These are phyloP conservation scores for Scaptodrosophila latifasciaeformis DNA, from an alignment of 2,888 invertebrate genomes.

Conservation along the genomic window DNA sequence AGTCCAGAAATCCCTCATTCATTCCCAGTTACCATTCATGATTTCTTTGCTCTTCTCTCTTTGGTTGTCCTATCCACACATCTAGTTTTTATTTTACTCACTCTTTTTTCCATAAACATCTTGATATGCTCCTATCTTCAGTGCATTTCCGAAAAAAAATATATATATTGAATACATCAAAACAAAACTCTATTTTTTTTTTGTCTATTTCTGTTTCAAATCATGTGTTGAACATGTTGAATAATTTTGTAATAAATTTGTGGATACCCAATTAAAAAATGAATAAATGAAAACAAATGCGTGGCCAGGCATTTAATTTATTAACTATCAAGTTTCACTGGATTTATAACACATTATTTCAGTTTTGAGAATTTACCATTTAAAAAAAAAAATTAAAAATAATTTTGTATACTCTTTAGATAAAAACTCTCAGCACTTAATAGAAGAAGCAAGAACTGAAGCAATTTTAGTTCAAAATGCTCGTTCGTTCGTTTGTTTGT, in stretches of 20 bases:
- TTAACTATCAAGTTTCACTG: conserved; percentile 37
- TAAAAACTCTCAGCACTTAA: conserved; percentile 23
- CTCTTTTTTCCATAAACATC: no score
- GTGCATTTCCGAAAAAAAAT: no score
- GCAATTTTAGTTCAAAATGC: conserved; percentile 33
- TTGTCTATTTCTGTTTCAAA: no score
- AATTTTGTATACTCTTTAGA: conserved; percentile 1
- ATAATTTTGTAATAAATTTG: conserved; percentile 21
- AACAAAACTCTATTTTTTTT: no score
- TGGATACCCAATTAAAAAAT: conserved; percentile 22
- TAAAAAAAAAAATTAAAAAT: conserved; percentile 21
- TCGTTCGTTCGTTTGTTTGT: conserved; percentile 19
- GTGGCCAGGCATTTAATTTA: conserved; percentile 74
- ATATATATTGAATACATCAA: no score
- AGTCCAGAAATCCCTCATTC: no score
- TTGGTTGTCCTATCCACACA: no score
- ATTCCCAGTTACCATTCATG: no score
- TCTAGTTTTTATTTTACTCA: no score
- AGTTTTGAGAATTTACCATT: conserved; percentile 21
- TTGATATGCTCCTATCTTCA: no score
- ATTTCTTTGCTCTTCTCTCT: no score
- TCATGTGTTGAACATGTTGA: conserved; percentile 26
- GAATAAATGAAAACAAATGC: conserved; percentile 64
- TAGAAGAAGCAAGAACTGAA: conserved; percentile 7
- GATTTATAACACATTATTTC: conserved; percentile 37